These are phyloP conservation scores for Heliconius cydno DNA, from an alignment of 2,888 invertebrate species.

Conservation along the genomic window DNA sequence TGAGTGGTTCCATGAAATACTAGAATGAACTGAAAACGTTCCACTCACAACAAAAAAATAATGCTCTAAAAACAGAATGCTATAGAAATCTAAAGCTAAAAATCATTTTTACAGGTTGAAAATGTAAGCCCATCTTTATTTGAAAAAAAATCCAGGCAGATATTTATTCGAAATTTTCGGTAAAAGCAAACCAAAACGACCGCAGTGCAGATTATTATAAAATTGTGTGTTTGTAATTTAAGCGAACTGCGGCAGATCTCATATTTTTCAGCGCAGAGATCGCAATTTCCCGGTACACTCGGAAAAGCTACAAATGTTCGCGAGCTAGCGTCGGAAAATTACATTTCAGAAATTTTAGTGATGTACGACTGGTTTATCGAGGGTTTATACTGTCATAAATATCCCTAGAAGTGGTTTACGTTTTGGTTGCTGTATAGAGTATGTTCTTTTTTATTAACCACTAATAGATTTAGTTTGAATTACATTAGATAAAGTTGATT, in stretches of 20 bases:
- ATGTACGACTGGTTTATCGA: constrained; percentile 51
- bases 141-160: constrained; percentile 35
- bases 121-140: constrained; percentile 32
- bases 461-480: not conserved
- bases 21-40: constrained; percentile 15
- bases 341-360: constrained; percentile 81
- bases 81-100: constrained; percentile 24
- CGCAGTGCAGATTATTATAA: constrained; percentile 69
- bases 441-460: not conserved
- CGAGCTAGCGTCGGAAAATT: constrained; percentile 80
- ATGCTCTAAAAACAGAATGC: constrained; percentile 24
- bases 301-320: constrained; percentile 82
- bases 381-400: constrained; percentile 31
- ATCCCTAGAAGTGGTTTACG: not conserved
- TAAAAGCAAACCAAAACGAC: constrained; percentile 45
- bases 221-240: constrained; percentile 74
- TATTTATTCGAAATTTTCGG: constrained; percentile 42
- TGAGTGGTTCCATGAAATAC: constrained; percentile 23
- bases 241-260: constrained; percentile 76
- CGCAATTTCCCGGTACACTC: constrained; percentile 81
- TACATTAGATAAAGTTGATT: not conserved
- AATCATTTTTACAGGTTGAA: constrained; percentile 30
- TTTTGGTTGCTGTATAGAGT: not conserved
- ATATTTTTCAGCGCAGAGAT: constrained; percentile 73
- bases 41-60: constrained; percentile 19